A percentile compares a stretch with the other conserved stretches of the same genome.
Conservation (phyloP, 2,113 vertebrate genomes). For the Blennius ocellaris region DNA sequence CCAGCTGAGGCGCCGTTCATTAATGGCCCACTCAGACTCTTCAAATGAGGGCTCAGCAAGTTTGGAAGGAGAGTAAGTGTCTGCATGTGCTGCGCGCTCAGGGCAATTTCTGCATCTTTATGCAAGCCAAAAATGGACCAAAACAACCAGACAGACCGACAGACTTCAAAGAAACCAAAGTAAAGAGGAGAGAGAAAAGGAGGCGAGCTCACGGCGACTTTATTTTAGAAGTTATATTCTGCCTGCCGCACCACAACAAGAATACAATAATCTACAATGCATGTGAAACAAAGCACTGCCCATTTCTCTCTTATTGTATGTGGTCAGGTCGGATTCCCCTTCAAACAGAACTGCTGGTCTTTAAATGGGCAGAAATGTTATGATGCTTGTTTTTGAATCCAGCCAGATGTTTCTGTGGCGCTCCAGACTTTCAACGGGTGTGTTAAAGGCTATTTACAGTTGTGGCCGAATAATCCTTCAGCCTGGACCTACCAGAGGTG, state of each 20-base stretch:
- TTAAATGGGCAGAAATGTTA: conserved; percentile 16
- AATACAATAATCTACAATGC: conserved; percentile 10
- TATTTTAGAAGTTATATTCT: conserved; percentile 12
- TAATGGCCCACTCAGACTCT: conserved; percentile 56
- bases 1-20: conserved; percentile 31
- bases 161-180: conserved; percentile 15
- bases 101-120: conserved; percentile 52
- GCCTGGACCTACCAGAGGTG: not conserved
- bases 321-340: conserved; percentile 12
- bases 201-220: not conserved
- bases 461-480: not conserved
- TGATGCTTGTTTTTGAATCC: conserved; percentile 14
- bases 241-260: conserved; percentile 16
- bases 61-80: conserved; percentile 33
- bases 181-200: not conserved
- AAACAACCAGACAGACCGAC: conserved; percentile 9
- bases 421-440: conserved; percentile 1
- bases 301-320: conserved; percentile 3
- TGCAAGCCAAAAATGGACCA: conserved; percentile 7
- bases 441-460: not conserved
- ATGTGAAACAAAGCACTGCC: not conserved
- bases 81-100: not conserved
- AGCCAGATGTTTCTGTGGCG: conserved; percentile 6
- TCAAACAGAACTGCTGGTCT: conserved; percentile 32
- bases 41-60: conserved; percentile 55